phyloP scores from a whole-genome alignment of 2,113 vertebrate species.

The Sylvietta virens region DNA sequence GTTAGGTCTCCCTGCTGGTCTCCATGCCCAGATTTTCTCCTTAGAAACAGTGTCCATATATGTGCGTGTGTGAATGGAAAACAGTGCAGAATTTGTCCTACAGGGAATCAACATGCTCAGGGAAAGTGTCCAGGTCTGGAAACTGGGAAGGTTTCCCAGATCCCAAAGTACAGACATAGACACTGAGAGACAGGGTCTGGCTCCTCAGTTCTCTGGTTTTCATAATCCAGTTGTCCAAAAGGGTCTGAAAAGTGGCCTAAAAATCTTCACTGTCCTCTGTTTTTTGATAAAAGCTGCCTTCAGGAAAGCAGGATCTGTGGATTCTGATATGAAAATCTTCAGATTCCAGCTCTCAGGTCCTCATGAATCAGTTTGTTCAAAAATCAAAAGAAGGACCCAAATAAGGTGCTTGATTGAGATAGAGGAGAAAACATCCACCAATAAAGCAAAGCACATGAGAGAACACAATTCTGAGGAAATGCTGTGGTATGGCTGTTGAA shows the following conservation, averaged over 20 bases:
- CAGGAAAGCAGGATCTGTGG: not conserved
- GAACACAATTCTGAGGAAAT: not conserved
- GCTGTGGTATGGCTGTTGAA: not conserved
- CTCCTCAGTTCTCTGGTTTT: not conserved
- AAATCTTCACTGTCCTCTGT: not conserved
- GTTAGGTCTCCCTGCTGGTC: not conserved
- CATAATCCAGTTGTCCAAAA: not conserved
- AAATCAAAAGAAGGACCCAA: not conserved
- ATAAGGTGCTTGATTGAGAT: not conserved
- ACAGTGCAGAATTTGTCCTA: constrained; percentile 2
- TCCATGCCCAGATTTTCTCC: not conserved
- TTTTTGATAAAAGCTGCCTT: not conserved
- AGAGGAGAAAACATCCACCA: not conserved
- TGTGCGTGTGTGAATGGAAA: not conserved
- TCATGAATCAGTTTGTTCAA: not conserved
- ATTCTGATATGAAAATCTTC: not conserved
- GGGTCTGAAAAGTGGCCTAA: not conserved
- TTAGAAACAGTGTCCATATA: not conserved
- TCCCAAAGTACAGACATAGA: constrained; percentile 31
- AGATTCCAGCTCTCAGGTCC: not conserved
- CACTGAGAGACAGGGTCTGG: not conserved
- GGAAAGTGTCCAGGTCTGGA: constrained; percentile 27
- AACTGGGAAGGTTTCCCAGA: constrained; percentile 48
- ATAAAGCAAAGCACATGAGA: not conserved
- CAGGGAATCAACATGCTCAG: not conserved